These are phyloP conservation scores for Hesperophylax magnus DNA, from an alignment of 1,140 invertebrate genomes.

Conservation along the genomic window DNA sequence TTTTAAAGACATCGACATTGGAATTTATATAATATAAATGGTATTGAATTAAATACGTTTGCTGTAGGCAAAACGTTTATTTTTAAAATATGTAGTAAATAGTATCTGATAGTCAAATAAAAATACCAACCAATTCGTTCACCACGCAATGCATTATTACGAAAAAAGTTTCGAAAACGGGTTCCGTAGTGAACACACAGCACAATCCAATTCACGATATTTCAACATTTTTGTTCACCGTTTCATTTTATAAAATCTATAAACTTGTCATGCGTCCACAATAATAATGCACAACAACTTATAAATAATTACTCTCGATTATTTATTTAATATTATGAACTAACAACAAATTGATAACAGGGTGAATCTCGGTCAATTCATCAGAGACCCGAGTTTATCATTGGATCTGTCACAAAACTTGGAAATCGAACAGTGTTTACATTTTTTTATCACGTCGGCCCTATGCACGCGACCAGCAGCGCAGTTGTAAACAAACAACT, in stretches of 20 bases:
- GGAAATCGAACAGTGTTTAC: constrained; percentile 19
- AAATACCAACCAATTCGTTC: constrained; percentile 1
- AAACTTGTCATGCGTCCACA: neutral
- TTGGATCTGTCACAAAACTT: neutral
- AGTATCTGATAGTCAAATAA: neutral
- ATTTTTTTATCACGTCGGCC: constrained; percentile 23
- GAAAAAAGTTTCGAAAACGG: constrained; percentile 22
- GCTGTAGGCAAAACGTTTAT: too few relatives aligned
- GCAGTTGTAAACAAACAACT: constrained; percentile 24
- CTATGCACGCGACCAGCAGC: constrained; percentile 2
- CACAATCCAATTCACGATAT: neutral
- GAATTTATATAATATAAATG: too few relatives aligned
- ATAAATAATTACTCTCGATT: neutral
- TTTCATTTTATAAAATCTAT: neutral
- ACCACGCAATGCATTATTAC: constrained; percentile 8
- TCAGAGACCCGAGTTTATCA: neutral
- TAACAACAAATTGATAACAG: neutral
- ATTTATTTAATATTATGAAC: neutral
- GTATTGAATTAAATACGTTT: too few relatives aligned
- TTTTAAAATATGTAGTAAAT: too few relatives aligned
- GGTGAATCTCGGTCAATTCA: neutral
- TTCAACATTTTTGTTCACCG: constrained; percentile 1
- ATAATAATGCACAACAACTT: neutral
- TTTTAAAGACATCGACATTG: too few relatives aligned
- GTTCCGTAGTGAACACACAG: neutral